A percentile compares a stretch with the other conserved stretches of the same genome.
Conservation (phyloP, 2,797 vertebrate species). For the Babyrousa celebensis region DNA sequence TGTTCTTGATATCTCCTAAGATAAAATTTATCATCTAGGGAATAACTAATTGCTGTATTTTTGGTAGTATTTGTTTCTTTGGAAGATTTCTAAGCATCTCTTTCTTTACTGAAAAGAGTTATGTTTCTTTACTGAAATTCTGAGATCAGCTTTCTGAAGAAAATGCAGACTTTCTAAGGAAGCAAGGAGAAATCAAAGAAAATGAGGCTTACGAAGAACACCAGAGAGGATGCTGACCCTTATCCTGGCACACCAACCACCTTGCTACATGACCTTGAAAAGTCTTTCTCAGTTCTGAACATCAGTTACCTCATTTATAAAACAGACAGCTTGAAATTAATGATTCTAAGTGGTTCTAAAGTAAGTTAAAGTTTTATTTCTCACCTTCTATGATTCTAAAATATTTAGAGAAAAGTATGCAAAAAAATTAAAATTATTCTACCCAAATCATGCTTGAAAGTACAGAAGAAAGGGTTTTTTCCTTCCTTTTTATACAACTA, state of each 20-base stretch:
- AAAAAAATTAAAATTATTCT: slow-evolving; percentile 71
- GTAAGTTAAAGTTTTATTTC: slow-evolving; percentile 27
- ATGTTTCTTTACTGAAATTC: neutral
- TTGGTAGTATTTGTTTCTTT: slow-evolving; percentile 16
- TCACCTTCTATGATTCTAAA: neutral
- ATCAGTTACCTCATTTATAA: slow-evolving; percentile 17
- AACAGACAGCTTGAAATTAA: slow-evolving; percentile 75
- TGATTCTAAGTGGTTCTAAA: slow-evolving; percentile 1
- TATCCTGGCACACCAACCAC: neutral
- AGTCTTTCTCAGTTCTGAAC: neutral
- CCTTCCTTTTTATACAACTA: slow-evolving; percentile 72
- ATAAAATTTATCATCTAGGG: neutral
- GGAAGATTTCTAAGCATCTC: neutral
- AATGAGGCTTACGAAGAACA: neutral
- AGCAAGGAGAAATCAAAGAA: neutral
- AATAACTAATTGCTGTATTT: neutral
- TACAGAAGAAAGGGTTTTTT: neutral
- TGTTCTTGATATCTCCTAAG: neutral
- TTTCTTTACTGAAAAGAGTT: slow-evolving; percentile 19
- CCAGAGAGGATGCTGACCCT: neutral
- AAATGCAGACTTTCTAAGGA: slow-evolving; percentile 8
- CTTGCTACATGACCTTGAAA: neutral
- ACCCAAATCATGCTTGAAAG: slow-evolving; percentile 33
- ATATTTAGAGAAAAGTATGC: neutral
- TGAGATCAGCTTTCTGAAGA: neutral